These are phyloP conservation scores for Porphyrio hochstetteri DNA, from an alignment of 2,113 vertebrate genomes.

Conservation along the genomic window DNA sequence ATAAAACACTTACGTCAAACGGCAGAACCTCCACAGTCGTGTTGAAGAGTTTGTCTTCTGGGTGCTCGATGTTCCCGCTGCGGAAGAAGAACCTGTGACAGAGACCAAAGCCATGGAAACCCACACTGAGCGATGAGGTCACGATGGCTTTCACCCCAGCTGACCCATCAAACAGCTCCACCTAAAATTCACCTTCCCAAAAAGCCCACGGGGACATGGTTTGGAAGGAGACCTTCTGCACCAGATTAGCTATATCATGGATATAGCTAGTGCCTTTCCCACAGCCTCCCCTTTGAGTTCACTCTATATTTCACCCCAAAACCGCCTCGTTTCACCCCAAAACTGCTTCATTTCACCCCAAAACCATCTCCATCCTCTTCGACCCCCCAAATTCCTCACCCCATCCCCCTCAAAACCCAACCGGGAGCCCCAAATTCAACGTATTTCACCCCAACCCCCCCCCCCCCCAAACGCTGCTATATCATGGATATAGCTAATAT, in stretches of 20 bases:
- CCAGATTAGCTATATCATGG: neutral
- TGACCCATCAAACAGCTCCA: neutral
- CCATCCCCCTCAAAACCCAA: too few species aligned
- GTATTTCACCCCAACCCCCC: too few species aligned
- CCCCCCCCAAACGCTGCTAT: too few species aligned
- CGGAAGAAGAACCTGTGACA: constrained; percentile 93
- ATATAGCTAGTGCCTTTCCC: too few species aligned
- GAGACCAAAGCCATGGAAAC: neutral
- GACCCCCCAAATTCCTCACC: too few species aligned
- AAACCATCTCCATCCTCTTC: too few species aligned
- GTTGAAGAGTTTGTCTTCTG: constrained; percentile 97
- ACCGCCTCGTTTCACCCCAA: too few species aligned
- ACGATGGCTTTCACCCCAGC: neutral
- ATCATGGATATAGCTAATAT: too few species aligned
- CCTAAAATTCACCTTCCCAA: neutral
- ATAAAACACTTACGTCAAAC: constrained; percentile 87
- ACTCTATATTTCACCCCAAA: too few species aligned
- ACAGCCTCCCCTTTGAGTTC: too few species aligned
- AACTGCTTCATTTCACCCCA: too few species aligned
- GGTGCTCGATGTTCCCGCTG: constrained; percentile 97
- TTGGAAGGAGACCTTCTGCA: neutral
- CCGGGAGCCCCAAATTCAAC: too few species aligned
- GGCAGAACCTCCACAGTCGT: constrained; percentile 95
- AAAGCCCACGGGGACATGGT: neutral
- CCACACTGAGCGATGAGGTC: neutral